phyloP scores from a whole-genome alignment of 2,797 vertebrate genomes.

The Eidolon dupreanum region DNA sequence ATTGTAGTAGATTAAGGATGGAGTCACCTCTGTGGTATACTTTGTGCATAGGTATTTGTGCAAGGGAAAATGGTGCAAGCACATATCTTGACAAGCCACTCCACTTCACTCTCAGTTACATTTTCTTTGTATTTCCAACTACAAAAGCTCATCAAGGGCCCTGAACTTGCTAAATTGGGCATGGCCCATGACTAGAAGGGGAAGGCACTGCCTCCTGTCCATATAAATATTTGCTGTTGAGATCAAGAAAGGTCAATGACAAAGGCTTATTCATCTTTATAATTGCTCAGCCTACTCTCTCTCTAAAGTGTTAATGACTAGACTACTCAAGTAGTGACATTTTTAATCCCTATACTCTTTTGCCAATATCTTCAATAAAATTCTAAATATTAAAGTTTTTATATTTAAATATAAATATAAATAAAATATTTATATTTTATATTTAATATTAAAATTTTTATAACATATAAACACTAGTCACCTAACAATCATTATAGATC shows the following conservation, averaged over 20 bases:
- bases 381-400: not conserved
- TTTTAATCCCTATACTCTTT: not conserved
- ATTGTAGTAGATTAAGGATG: not conserved
- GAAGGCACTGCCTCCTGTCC: not conserved
- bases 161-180: not conserved
- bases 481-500: not conserved
- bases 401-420: too few relatives aligned
- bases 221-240: conserved; percentile 33
- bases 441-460: not conserved
- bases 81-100: not conserved
- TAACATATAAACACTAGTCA: not conserved
- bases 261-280: not conserved
- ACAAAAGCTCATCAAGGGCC: conserved; percentile 9
- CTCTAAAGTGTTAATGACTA: not conserved
- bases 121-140: conserved; percentile 44
- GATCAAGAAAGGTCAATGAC: not conserved
- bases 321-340: not conserved
- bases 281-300: not conserved
- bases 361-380: not conserved
- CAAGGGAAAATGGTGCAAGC: not conserved
- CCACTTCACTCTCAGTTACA: not conserved
- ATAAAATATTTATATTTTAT: too few relatives aligned
- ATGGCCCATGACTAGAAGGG: not conserved
- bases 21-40: not conserved
- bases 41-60: not conserved